These are phyloP conservation scores for Hexactinellida sp. DNA, from an alignment of 37 sponge, comb jelly and placozoan genomes.

Conservation along the genomic window DNA sequence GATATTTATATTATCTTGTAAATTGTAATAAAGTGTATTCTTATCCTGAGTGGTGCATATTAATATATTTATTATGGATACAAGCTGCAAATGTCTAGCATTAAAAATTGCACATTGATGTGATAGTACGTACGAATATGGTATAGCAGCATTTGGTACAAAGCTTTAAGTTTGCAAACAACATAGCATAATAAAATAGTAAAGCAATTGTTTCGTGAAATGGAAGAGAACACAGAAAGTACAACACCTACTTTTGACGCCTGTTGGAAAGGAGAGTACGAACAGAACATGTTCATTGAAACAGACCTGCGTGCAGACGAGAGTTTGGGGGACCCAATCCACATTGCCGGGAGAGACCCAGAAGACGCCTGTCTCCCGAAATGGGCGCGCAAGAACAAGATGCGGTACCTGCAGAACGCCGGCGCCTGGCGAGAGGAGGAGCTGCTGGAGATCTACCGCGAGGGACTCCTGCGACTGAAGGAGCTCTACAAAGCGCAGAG, in stretches of 20 bases:
- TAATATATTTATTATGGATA: too few relatives aligned
- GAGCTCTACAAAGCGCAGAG: constrained; percentile 11
- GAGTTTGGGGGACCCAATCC: background rate
- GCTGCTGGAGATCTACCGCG: background rate
- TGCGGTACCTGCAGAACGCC: constrained; percentile 8
- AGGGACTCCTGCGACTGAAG: constrained; percentile 10
- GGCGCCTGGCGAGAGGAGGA: background rate
- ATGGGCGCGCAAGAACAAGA: constrained; percentile 8
- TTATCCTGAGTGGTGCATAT: too few relatives aligned
- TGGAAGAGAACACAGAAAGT: background rate
- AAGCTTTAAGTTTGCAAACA: too few relatives aligned
- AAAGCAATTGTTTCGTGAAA: too few relatives aligned
- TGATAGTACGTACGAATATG: too few relatives aligned
- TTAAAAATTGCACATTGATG: too few relatives aligned
- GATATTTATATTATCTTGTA: too few relatives aligned
- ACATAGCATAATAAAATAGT: too few relatives aligned
- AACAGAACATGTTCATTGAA: constrained; percentile 15
- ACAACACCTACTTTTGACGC: background rate
- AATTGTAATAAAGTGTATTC: too few relatives aligned
- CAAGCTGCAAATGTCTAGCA: too few relatives aligned
- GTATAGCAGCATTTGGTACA: too few relatives aligned
- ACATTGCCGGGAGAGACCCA: background rate
- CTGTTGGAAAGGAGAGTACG: constrained; percentile 13
- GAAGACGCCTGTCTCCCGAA: background rate
- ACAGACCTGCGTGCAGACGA: constrained; percentile 3